Base-by-base conservation (phyloP, 2,888 invertebrate genomes). In the Xestia xanthographa region DNA sequence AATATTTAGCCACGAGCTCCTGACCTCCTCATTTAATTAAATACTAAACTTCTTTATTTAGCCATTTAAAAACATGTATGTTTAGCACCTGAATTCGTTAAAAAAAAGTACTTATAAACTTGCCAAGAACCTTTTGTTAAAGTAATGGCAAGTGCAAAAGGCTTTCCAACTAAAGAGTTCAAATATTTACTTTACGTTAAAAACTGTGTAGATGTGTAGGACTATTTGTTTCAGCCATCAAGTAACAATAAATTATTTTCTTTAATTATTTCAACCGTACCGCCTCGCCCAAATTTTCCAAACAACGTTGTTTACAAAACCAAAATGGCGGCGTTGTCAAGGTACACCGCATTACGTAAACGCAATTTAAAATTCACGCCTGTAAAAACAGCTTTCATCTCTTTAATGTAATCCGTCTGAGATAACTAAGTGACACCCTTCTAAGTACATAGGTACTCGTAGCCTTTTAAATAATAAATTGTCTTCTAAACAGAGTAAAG, bases 351-450 rank as follows among this genome's bases (percentile, higher is more conserved):
- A 76, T 88, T 87, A 89, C 87, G 91, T 88, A 90, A 91, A 93
- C 87, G 90, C 90, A 94, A 94, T 95, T 94, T 95, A 92, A 95
- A 94, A 94, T 95, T 94, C 92, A 93, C 91, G 92, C 90, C 91
- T 92, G 91, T 92, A 92, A 93, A 94, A 95, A 94, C 92, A 91
- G 91, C 94, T 94, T 94, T 94, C 92, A 94, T 94, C 93, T 92
- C 91, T 90, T 88, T 94, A 94, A 93, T 93, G 91, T 92, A 90
- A 94, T 93, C 91, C 90, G 89, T 91, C 89, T 77, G 86, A 88
- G 89, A 90, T 91, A 91, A 91, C 91, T 92, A 91, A 92, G 92
- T 92, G 90, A 91, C 91, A 88, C 88, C 90, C 88, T 86, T 86
- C 86, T 75, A 81, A 84, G 89, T 85, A 83, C 76, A 81, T 84